Evolutionary conservation across 2,797 vertebrate species (phyloP), one percentile per base, ranked within the genome.

Genomic region (Hemibagrus guttatus): DNA sequence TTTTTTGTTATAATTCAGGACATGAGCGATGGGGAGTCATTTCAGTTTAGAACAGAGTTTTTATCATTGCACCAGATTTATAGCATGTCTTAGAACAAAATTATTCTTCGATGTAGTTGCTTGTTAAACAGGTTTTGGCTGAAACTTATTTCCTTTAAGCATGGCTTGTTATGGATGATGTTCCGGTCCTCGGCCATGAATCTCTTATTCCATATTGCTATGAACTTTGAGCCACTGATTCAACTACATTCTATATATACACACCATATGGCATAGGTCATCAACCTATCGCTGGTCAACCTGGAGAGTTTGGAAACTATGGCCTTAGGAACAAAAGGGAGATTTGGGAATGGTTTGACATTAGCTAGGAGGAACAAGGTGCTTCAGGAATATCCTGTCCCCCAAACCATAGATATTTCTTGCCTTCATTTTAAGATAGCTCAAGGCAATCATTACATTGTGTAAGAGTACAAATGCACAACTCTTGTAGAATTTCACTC

Each of bases 41-140:
- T 76, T 54, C n/a, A 12, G 49, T 56, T n/a, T 0, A 1, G 46
- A n/a, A 75, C 1, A 14, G 0, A 26, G 46, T 28, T 54, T 74
- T 76, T 54, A 58, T 6, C 35, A 35, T 14, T 14, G 76, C 76
- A 59, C 11, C 35, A 80, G 78, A 78, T 78, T 78, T 78, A 56
- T 16, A 8, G 16, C 0, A 2, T 31, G 16, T 56, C 74, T 56
- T 16, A 7, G 42, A 61, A n/a, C 58, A 26, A 39, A 59, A 26
- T 26, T 8, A 39, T 19, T 79, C 21, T 23, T 79, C 19, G 4
- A 23, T 78, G n/a, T 78, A 59, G 19, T 17, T 35, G 11, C 56
- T 39, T 59, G 56, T 59, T 39, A 59, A 79, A 59, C 56, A 8
- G 58, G 78, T 13, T 42, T 61, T 42, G 35, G 21, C 58, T 61